Base-by-base conservation (phyloP, 2,113 vertebrate species). In the Sorex araneus region DNA sequence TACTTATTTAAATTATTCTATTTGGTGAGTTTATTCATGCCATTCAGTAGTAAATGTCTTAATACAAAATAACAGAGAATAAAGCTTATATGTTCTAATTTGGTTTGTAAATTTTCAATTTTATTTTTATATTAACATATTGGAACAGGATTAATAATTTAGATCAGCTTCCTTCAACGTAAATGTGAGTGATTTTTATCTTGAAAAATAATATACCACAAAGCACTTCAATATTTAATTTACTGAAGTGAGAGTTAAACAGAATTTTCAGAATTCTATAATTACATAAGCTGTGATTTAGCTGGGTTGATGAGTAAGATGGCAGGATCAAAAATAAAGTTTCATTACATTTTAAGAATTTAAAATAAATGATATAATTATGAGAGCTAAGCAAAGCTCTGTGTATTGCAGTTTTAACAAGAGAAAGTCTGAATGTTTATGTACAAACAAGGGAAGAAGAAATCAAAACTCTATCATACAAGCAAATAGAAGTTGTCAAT, bases 151-250 rank as follows among this genome's bases (percentile, higher is more conserved):
- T 84, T 84, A 67, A 87, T 47, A 34, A 2, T 66, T 9, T 36
- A 66, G 15, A 69, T 60, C 23, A 64, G 70, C 18, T 70, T 63
- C 30, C 45, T 60, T 71, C 93, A 96, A 83, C 60, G 8, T 23
- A 94, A 4, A 13, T 50, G 10, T 9, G 10, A 50, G 47, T 50
- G 13, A 50, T 50, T 50, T 50, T 50, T 50, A 50, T 50, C 47
- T 10, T 50, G 13, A 50, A 50, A 10, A 50, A 50, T 50, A 50
- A 50, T 40, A 40, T 7, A 40, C 40, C 40, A 40, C 47, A 50
- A 50, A 9, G 10, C 47, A 50, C 47, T 50, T 50, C 9, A 9
- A 50, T 50, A 13, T 50, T 50, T 13, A 50, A 50, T 50, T 50
- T 50, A 50, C 47, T 6, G 47, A 13, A 50, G 47, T 13, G 47